Evolutionary conservation across 2,113 vertebrate species (phyloP), one percentile per base, ranked within the genome.

Genomic region (Saiga tatarica): DNA sequence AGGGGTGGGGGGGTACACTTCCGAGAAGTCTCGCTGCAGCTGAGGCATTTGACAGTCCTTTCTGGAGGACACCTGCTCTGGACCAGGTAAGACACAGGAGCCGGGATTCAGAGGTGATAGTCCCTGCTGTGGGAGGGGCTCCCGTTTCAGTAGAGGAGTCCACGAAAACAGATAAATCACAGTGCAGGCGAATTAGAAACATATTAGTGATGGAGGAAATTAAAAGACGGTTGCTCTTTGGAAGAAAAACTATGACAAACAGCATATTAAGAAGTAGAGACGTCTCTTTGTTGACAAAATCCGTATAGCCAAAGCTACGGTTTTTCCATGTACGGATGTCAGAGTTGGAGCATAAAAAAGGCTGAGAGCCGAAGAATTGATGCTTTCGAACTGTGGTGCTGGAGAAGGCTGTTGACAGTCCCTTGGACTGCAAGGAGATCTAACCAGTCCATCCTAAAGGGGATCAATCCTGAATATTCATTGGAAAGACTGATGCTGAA

Each of bases 111-210:
- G 53, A 92, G 60, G 1, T 36, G 6, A 39, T 0, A 45, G 50
- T 19, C 28, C 50, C 94, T 55, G 21, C 71, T 92, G 89, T 33
- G 5, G 28, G 91, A 45, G 10, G 19, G 78, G 39, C 57, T 81
- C n/a, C 55, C 1, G 0, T 4, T 39, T 88, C 52, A 55, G 11
- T 23, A 7, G 21, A 74, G 25, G 25, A 87, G 93, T 79, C 26
- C 16, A 19, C 26, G 42, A 71, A 96, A 94, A 97, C 67, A 96
- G 82, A 93, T 78, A 93, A 95, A 95, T 95, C 76, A 71, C 19
- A 16, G 33, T 7, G 16, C 25, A 76, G 85, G 45, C 8, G 36
- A 88, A 91, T 89, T 67, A 87, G 71, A 55, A 15, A 53, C 47
- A 9, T 13, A n/a, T 17, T 26, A 62, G 64, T 7, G 67, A 39